Percentiles rank a stretch among this genome's conserved stretches.
These are phyloP conservation scores for Eristalinus aeneus DNA, from an alignment of 2,888 invertebrate species.

Conservation along the genomic window DNA sequence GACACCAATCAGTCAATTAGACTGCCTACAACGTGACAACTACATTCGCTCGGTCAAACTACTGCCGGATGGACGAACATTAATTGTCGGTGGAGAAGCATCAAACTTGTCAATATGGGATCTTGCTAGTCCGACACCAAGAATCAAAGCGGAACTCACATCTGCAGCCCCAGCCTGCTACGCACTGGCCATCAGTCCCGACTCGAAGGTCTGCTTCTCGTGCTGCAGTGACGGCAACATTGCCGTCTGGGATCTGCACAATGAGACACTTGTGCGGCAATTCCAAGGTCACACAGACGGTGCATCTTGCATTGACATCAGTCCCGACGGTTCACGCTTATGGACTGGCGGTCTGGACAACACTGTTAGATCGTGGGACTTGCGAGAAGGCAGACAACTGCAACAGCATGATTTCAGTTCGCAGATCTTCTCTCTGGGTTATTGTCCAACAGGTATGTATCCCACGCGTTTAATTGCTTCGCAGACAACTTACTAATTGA, in stretches of 20 bases:
- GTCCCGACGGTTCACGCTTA: slow-evolving; percentile 93
- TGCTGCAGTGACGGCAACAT: slow-evolving; percentile 99
- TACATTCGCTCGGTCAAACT: slow-evolving; percentile 98
- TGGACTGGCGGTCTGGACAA: slow-evolving; percentile 98
- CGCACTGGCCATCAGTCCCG: slow-evolving; percentile 97
- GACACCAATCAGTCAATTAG: slow-evolving; percentile 91
- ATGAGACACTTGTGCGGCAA: slow-evolving; percentile 94
- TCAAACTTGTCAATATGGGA: slow-evolving; percentile 98
- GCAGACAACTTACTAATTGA: not conserved
- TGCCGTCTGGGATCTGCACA: slow-evolving; percentile 96
- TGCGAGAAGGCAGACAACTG: slow-evolving; percentile 94
- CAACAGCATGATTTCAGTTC: slow-evolving; percentile 98
- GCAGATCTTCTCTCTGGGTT: slow-evolving; percentile 92
- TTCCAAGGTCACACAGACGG: slow-evolving; percentile 99
- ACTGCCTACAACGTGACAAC: slow-evolving; percentile 96
- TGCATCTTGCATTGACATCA: slow-evolving; percentile 98
- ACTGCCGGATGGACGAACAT: slow-evolving; percentile 94
- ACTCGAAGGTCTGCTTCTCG: slow-evolving; percentile 98
- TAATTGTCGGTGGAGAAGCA: slow-evolving; percentile 98
- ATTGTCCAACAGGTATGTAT: slow-evolving; percentile 91
- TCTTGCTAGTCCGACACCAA: slow-evolving; percentile 93
- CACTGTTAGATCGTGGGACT: slow-evolving; percentile 98
- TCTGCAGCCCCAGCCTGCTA: slow-evolving; percentile 98
- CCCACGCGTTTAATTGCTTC: not conserved
- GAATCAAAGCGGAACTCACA: slow-evolving; percentile 94